Base-by-base conservation (phyloP, 1,140 invertebrate genomes). In the Nymphalis io region DNA sequence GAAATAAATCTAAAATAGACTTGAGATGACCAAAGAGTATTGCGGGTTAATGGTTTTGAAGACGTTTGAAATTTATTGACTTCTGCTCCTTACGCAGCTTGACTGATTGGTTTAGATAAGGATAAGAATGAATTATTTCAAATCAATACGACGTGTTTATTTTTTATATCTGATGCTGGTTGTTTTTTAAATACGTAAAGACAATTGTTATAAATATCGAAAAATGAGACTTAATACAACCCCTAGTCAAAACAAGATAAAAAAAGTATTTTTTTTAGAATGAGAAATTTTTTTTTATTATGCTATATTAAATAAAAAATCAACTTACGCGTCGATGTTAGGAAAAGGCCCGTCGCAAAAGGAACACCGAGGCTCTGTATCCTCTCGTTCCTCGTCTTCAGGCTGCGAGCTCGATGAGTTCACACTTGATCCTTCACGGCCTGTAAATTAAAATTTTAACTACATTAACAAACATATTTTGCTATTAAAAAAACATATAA, bases 271-370 rank as follows among this genome's bases (percentile, higher is more conserved):
- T n/a, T n/a, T n/a, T n/a, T n/a, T n/a, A n/a, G n/a, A n/a, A n/a
- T n/a, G n/a, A n/a, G n/a, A n/a, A n/a, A n/a, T n/a, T n/a, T n/a
- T n/a, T n/a, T n/a, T n/a, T n/a, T n/a, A n/a, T n/a, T 33, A 33
- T 0, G 0, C 27, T 8, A 8, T 33, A 5, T 20, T 10, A 48
- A 11, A 51, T 12, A 21, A 20, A n/a, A 10, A 10, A 10, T 21
- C 18, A 60, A 91, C 88, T 90, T 78, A 91, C 89, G 80, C 81
- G 57, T 90, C 89, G 58, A 91, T 91, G 63, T 90, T 90, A 40
- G 89, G 87, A 58, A 87, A 91, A 0, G 89, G 87, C 2, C 83
- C 82, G 64, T 91, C 89, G 20, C 89, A 91, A 75, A 84, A 86
- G 13, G 84, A 88, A 59, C 89, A 91, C 13, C 89, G 70, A 1